These are phyloP conservation scores for Ellobius talpinus DNA, from an alignment of 2,113 vertebrate species.

Conservation along the genomic window DNA sequence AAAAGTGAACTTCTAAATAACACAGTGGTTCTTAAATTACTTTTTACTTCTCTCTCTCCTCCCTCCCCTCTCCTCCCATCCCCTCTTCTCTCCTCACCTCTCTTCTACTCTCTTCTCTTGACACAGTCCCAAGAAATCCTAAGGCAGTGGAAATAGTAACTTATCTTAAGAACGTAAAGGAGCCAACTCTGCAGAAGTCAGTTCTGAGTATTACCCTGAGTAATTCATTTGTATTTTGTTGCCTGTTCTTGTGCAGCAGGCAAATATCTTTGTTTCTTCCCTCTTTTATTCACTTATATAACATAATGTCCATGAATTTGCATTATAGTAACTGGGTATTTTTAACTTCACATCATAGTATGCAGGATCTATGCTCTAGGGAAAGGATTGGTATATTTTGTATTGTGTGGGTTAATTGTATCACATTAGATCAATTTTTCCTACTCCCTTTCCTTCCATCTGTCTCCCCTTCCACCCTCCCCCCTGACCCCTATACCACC, in stretches of 20 bases:
- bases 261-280: background rate
- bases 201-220: no score
- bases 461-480: no score
- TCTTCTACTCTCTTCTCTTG: background rate
- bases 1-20: background rate
- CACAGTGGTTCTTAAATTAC: no score
- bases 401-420: background rate
- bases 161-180: background rate
- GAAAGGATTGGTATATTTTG: background rate
- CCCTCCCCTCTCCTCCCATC: no score
- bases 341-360: background rate
- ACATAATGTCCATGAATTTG: background rate
- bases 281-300: background rate
- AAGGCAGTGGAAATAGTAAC: background rate
- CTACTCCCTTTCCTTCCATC: no score
- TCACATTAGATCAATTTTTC: background rate
- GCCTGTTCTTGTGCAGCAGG: background rate
- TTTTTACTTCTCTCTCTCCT: background rate
- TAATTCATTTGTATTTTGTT: background rate
- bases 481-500: no score
- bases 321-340: background rate
- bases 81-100: background rate
- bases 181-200: background rate
- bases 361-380: background rate
- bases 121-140: background rate